A percentile compares a stretch with the other conserved stretches of the same genome.
Evolutionary conservation across 2,113 vertebrate genomes (phyloP).

Genomic region (Mormyrus iriodes): DNA sequence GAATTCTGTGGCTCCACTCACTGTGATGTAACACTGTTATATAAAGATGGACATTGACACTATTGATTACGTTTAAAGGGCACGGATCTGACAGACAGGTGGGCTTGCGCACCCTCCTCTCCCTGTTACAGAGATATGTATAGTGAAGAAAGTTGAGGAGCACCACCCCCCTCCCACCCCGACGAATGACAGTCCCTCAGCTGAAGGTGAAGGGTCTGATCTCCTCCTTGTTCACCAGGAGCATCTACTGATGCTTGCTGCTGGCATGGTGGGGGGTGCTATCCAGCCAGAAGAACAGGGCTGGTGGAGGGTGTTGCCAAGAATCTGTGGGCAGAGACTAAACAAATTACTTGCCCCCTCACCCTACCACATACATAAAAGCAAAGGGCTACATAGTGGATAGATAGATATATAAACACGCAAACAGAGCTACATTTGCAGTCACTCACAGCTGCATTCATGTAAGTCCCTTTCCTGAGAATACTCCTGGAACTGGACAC

Average conservation of each 20-base stretch:
- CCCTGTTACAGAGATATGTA: background rate
- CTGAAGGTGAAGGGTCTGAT: constrained; percentile 8
- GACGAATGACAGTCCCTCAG: constrained; percentile 40
- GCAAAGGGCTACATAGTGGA: background rate
- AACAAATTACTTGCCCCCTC: background rate
- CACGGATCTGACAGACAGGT: background rate
- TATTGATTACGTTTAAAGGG: constrained; percentile 2
- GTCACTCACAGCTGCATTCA: background rate
- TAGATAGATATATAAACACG: background rate
- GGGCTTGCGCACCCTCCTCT: background rate
- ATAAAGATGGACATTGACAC: background rate
- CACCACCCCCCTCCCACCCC: background rate
- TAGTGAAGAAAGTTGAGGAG: background rate
- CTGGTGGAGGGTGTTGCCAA: constrained; percentile 29
- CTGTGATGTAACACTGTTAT: background rate
- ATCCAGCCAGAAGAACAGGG: constrained; percentile 57
- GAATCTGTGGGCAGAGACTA: constrained; percentile 27
- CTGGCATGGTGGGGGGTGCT: constrained; percentile 56
- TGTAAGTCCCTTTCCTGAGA: background rate
- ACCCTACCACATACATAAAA: background rate
- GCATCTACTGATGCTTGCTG: constrained; percentile 29
- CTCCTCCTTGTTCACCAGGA: background rate
- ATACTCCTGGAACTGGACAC: background rate
- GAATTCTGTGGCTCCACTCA: background rate
- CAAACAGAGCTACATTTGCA: background rate